phyloP scores from a whole-genome alignment of 2,888 invertebrate species.

The Dermolepida albohirtum region DNA sequence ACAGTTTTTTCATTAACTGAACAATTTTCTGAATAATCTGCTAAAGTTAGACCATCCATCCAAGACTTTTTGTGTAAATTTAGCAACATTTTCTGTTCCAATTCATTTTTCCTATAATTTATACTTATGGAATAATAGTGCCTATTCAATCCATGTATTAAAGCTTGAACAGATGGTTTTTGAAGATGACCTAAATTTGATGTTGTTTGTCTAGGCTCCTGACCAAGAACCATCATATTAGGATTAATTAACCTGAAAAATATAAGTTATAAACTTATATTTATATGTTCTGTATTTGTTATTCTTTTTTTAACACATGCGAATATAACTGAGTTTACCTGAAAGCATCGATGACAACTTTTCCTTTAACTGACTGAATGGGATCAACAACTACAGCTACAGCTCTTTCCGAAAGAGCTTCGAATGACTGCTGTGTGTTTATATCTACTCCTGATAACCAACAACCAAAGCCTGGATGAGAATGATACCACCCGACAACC shows the following conservation, averaged over 20 bases:
- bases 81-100: slow-evolving; percentile 99
- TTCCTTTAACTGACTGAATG: slow-evolving; percentile 99
- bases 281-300: too few relatives aligned
- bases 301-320: too few relatives aligned
- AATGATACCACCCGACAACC: slow-evolving; percentile 98
- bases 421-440: slow-evolving; percentile 99
- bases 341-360: slow-evolving; percentile 99
- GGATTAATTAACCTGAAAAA: slow-evolving; percentile 90
- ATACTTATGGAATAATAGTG: slow-evolving; percentile 99
- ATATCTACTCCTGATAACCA: slow-evolving; percentile 99
- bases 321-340: slow-evolving; percentile 52
- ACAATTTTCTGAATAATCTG: slow-evolving; percentile 94
- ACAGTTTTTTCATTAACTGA: slow-evolving; percentile 94
- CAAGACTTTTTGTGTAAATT: slow-evolving; percentile 99
- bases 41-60: slow-evolving; percentile 94
- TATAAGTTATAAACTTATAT: too few relatives aligned
- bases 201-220: slow-evolving; percentile 98
- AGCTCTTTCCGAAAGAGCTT: slow-evolving; percentile 96
- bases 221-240: slow-evolving; percentile 98
- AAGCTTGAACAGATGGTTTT: slow-evolving; percentile 98
- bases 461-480: slow-evolving; percentile 99
- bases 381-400: slow-evolving; percentile 99
- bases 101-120: slow-evolving; percentile 98
- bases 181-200: slow-evolving; percentile 98
- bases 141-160: slow-evolving; percentile 98